Percentiles rank a stretch among this genome's conserved stretches.
Evolutionary conservation across 2,797 vertebrate genomes (phyloP).

Genomic region (Notolepis coatsorum): DNA sequence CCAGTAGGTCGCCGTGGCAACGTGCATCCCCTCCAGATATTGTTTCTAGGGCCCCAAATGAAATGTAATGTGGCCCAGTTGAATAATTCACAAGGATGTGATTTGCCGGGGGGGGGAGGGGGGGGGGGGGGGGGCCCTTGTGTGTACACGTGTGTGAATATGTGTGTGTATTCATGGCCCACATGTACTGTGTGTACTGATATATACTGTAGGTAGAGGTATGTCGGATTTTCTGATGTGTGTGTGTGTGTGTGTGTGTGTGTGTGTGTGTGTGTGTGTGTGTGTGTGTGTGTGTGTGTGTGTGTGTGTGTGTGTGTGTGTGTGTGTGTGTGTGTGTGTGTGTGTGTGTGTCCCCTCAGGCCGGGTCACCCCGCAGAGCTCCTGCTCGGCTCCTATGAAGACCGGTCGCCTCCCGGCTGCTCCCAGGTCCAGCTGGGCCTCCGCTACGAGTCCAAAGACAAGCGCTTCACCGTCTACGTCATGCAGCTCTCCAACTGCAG

Average conservation of each 20-base stretch:
- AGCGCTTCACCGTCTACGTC: conserved; percentile 89
- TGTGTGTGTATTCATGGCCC: neutral
- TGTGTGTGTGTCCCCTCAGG: conserved; percentile 67
- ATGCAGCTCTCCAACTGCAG: conserved; percentile 88
- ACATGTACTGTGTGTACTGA: too few species aligned
- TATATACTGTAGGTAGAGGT: too few species aligned
- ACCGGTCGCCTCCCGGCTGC: conserved; percentile 76
- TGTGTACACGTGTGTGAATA: neutral
- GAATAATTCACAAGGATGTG: too few species aligned
- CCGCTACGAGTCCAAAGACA: conserved; percentile 91
- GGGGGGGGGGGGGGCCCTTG: neutral
- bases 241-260: neutral
- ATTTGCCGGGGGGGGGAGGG: neutral
- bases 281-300: neutral
- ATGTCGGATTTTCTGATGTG: too few species aligned
- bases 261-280: neutral
- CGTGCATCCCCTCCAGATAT: too few species aligned
- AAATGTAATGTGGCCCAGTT: too few species aligned
- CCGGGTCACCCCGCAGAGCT: conserved; percentile 79
- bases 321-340: neutral
- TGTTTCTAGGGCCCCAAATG: too few species aligned
- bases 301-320: conserved; percentile 1
- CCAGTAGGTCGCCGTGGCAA: neutral
- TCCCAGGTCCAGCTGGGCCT: conserved; percentile 91
- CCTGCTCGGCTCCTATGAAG: conserved; percentile 80